These are phyloP conservation scores for Lasioglossum figueresi DNA, from an alignment of 2,888 invertebrate species.

Conservation along the genomic window DNA sequence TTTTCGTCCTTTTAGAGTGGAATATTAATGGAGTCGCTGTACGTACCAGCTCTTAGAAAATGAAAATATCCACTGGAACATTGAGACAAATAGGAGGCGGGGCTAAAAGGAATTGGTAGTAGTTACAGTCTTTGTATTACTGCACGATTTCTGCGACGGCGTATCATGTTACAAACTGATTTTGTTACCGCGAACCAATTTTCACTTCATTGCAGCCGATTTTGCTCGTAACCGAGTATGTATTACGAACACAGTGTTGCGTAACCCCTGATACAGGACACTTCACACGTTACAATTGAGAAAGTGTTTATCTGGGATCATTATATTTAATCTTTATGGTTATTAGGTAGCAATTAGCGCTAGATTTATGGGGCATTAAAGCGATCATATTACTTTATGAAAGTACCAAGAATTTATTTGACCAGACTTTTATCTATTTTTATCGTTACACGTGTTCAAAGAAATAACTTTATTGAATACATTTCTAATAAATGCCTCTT, in stretches of 20 bases:
- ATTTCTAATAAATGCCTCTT: too few species aligned
- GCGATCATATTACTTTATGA: not conserved
- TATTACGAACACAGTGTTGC: not conserved
- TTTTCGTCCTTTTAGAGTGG: too few species aligned
- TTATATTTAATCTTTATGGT: not conserved
- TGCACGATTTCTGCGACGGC: not conserved
- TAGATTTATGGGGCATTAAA: not conserved
- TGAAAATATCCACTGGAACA: not conserved
- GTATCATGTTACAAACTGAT: not conserved
- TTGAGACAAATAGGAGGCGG: constrained; percentile 9
- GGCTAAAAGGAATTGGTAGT: not conserved
- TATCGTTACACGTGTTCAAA: too few species aligned
- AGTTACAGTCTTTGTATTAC: not conserved
- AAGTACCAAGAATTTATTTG: too few species aligned
- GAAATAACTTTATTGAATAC: too few species aligned
- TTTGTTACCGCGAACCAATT: constrained; percentile 3
- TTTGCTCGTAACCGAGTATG: not conserved
- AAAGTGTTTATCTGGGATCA: not conserved
- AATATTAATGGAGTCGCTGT: too few species aligned
- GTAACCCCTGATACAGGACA: not conserved
- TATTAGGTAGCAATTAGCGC: not conserved
- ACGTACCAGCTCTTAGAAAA: not conserved
- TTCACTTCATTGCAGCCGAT: not conserved
- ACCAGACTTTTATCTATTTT: too few species aligned
- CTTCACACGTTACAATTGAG: not conserved